phyloP scores from a whole-genome alignment of 2,888 invertebrate species.

The Steinernema carpocapsae region DNA sequence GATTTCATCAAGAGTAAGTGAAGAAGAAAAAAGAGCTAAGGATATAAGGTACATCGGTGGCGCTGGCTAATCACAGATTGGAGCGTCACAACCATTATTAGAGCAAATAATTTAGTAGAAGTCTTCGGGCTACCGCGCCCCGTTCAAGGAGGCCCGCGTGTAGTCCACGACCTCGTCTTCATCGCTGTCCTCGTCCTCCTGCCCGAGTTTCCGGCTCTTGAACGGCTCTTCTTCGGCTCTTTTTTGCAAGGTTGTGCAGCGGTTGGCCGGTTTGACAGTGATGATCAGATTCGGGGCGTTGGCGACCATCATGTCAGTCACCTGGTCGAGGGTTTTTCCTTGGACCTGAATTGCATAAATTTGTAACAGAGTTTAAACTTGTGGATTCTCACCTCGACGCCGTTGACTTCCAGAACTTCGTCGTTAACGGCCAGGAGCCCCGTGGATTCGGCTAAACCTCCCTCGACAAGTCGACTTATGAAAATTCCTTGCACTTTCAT shows the following conservation, averaged over 20 bases:
- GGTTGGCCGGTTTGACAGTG: slow-evolving; percentile 97
- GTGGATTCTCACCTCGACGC: slow-evolving; percentile 93
- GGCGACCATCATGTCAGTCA: slow-evolving; percentile 99
- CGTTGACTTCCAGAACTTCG: slow-evolving; percentile 94
- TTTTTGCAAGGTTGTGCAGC: slow-evolving; percentile 70
- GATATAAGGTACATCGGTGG: slow-evolving; percentile 16
- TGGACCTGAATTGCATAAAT: slow-evolving; percentile 71
- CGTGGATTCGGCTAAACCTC: slow-evolving; percentile 91
- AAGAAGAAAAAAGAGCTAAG: background rate
- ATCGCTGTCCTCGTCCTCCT: slow-evolving; percentile 40
- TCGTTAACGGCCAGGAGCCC: slow-evolving; percentile 97
- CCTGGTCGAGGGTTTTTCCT: slow-evolving; percentile 96
- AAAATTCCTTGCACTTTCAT: slow-evolving; percentile 78
- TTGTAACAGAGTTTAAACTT: background rate
- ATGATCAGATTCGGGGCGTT: slow-evolving; percentile 98
- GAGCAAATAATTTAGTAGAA: slow-evolving; percentile 13
- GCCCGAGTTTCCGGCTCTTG: slow-evolving; percentile 37
- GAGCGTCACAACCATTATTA: slow-evolving; percentile 15
- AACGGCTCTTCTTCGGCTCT: slow-evolving; percentile 38
- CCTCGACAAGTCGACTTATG: slow-evolving; percentile 93
- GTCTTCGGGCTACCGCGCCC: background rate
- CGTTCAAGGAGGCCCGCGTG: slow-evolving; percentile 9
- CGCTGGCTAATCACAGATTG: slow-evolving; percentile 30
- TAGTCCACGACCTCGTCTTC: slow-evolving; percentile 46
- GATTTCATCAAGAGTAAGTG: slow-evolving; percentile 8